A percentile compares a stretch with the other conserved stretches of the same genome.
Evolutionary conservation across 2,113 vertebrate genomes (phyloP).

Genomic region (Macheiramphus alcinus): DNA sequence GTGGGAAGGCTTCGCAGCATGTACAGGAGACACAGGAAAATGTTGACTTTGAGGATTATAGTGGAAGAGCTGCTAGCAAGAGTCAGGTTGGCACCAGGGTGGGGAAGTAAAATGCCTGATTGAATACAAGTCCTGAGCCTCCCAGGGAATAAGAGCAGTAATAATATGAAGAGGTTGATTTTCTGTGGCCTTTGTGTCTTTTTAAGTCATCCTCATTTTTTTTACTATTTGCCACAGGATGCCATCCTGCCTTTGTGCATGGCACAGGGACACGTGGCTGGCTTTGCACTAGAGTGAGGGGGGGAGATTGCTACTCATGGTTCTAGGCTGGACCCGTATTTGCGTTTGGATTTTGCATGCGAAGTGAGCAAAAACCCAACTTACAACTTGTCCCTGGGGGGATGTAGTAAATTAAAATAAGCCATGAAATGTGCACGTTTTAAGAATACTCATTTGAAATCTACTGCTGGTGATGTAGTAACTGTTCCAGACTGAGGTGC

Average conservation of each 20-base stretch:
- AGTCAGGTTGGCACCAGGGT: not conserved
- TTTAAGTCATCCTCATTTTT: not conserved
- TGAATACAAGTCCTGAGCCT: not conserved
- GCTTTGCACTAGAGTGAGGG: not conserved
- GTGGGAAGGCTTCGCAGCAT: not conserved
- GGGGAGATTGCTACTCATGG: not conserved
- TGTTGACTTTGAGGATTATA: not conserved
- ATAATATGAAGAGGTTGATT: not conserved
- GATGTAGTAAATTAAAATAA: not conserved
- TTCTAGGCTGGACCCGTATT: not conserved
- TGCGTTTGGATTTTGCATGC: not conserved
- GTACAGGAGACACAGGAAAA: accelerated
- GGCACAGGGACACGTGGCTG: not conserved
- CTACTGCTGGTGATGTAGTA: not conserved
- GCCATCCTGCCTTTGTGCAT: not conserved
- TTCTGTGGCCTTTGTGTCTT: not conserved
- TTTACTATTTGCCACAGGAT: not conserved
- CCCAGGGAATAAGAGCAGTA: not conserved
- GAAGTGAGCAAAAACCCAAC: not conserved
- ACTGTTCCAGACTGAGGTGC: not conserved
- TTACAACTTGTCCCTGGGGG: not conserved
- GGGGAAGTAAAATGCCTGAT: not conserved
- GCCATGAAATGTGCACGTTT: not conserved
- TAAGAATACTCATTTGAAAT: not conserved
- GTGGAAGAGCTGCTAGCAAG: not conserved